Percentiles rank a stretch among this genome's conserved stretches.
Conservation (phyloP, 2,113 vertebrate species). For the Hypanus sabinus region DNA sequence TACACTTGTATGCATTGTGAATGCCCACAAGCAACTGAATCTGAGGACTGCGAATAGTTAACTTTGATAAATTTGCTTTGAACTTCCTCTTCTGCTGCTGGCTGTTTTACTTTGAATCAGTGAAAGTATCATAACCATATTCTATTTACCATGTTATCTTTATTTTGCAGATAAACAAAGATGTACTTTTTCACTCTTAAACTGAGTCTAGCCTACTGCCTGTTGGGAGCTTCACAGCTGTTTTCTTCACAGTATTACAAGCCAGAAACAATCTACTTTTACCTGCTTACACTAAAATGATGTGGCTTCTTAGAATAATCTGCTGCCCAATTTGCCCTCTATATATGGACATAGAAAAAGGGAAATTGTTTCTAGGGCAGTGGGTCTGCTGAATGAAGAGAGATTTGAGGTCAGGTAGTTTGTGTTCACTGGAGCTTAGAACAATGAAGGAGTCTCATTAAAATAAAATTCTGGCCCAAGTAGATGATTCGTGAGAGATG, state of each 20-base stretch:
- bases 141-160: not conserved
- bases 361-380: no score
- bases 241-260: not conserved
- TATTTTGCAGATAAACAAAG: slow-evolving; percentile 2
- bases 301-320: not conserved
- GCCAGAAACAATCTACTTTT: not conserved
- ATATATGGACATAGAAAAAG: not conserved
- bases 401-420: no score
- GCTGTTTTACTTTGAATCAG: not conserved
- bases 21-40: no score
- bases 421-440: no score
- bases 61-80: no score
- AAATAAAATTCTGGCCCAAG: no score
- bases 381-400: no score
- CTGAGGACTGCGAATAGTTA: no score
- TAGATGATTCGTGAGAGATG: no score
- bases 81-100: not conserved
- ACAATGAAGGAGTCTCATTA: no score
- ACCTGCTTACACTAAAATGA: not conserved
- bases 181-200: not conserved
- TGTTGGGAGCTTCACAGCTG: not conserved
- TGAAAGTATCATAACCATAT: not conserved
- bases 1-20: no score
- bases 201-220: not conserved
- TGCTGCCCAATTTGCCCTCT: not conserved